Evolutionary conservation across 2,797 vertebrate genomes (phyloP), one percentile per base, ranked within the genome.

Genomic region (Phoebastria nigripes): DNA sequence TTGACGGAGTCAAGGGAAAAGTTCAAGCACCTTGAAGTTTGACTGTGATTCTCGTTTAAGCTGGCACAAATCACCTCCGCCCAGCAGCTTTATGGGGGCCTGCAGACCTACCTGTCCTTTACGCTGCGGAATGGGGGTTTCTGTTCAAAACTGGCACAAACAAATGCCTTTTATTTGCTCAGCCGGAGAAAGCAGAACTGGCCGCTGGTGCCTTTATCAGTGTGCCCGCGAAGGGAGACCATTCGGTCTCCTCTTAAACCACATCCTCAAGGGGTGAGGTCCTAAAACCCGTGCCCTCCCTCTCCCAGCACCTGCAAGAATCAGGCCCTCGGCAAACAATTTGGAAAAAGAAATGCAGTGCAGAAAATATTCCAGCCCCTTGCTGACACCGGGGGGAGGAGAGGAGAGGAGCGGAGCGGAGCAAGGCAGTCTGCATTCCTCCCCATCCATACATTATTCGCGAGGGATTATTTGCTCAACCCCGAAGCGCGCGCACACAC

Each of bases 21-120:
- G 81, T 90, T 77, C 47, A 49, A 87, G 86, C 89, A 81, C 94
- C 94, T 92, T 83, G 86, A 74, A 55, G 71, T 91, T 94, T 96
- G 83, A 78, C 58, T 88, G 87, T 63, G 73, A 37, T 88, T 95
- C 4, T 15, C 42, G 2, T 82, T 94, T 71, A 69, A 8, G 7
- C 44, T 28, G 80, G 52, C 81, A 93, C 78, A 92, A 86, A 85
- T 94, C 88, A 76, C 81, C 54, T 84, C 51, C 54, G 29, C 39
- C 44, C 63, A 87, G 63, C 84, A 90, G 77, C 63, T 96, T 93
- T 87, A 87, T 25, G 12, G 52, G 31, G 17, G 8, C 65, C 49
- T 22, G 71, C 19, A 37, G 72, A 80, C 52, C 56, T 37, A 29
- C 52, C 78, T 61, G 54, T 66, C 74, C 52, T 82, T 49, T 90